These are phyloP conservation scores for Excalfactoria chinensis DNA, from an alignment of 2,113 vertebrate genomes.

Conservation along the genomic window DNA sequence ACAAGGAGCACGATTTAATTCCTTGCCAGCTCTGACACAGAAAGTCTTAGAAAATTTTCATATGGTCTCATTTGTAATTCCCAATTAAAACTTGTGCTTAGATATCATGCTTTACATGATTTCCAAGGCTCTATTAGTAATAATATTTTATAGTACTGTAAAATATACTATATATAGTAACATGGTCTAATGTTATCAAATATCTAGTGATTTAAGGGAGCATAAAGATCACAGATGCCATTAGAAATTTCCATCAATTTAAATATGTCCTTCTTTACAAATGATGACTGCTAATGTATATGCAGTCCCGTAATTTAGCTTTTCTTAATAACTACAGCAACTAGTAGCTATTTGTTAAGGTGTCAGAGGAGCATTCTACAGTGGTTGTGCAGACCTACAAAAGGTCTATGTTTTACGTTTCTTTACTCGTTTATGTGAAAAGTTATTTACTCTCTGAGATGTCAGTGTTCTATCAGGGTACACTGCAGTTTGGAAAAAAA, in stretches of 20 bases:
- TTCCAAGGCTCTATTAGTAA: neutral
- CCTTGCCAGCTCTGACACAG: neutral
- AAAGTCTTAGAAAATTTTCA: neutral
- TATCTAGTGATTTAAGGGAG: neutral
- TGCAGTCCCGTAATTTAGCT: neutral
- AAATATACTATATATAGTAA: neutral
- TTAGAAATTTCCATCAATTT: neutral
- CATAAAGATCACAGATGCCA: neutral
- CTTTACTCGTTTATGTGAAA: no score
- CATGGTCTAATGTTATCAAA: neutral
- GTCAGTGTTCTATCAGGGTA: no score
- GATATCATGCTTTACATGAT: neutral
- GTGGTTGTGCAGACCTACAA: no score
- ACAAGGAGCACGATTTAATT: neutral
- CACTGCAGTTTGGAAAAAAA: no score
- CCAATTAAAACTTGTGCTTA: neutral
- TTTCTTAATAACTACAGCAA: neutral
- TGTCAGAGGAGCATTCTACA: neutral
- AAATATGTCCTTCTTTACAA: neutral
- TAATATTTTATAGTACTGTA: neutral
- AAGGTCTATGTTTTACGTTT: no score
- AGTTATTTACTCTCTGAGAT: no score
- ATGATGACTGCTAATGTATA: neutral
- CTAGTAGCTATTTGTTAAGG: neutral
- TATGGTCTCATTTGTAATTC: neutral